Base-by-base conservation (phyloP, 2,113 vertebrate genomes). In the Osmerus mordax region DNA sequence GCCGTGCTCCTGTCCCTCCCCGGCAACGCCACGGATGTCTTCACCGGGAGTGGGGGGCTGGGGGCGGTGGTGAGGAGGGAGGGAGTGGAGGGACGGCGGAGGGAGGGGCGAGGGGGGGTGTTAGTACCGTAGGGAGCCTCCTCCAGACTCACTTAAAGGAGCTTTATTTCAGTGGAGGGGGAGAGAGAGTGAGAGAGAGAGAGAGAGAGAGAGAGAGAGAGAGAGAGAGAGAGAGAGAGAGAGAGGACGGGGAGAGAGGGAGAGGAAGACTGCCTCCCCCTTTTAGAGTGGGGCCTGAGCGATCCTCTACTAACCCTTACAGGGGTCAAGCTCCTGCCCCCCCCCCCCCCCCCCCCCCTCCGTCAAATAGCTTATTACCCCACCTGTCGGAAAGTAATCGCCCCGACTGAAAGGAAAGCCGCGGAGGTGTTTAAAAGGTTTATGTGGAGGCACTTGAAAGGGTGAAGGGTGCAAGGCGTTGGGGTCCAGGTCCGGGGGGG, bases 331-430 rank as follows among this genome's bases (percentile, higher is more conserved):
- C 91, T 94, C 92, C 93, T 94, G 94, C 92, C 91, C 94, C 32
- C 32, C 1, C 32, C 32, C 32, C 32, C 92, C 93, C 92, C 92
- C 92, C 92, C 92, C 92, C 90, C 87, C 92, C 89, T 91, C 90
- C 91, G 94, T 96, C 94, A 96, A 95, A 95, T 94, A 94, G 94
- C 94, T 96, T 96, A 96, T 96, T 96, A 96, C 94, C 95, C 92
- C 92, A 94, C 89, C 95, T 95, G 94, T 95, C 95, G 93, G 92
- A 93, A 94, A 94, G 93, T 96, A 95, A 96, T 95, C 93, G 93
- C 91, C 93, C 94, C 88, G 87, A 92, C 94, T 91, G 90, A 92
- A 93, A 92, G 90, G 88, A 89, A 86, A 83, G 83, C 88, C 83
- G 86, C 86, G 77, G 76, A 88, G 86, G 87, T 83, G 81, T 90